These are phyloP conservation scores for Drosophila seguyi DNA, from an alignment of 1,140 invertebrate genomes.

Conservation along the genomic window DNA sequence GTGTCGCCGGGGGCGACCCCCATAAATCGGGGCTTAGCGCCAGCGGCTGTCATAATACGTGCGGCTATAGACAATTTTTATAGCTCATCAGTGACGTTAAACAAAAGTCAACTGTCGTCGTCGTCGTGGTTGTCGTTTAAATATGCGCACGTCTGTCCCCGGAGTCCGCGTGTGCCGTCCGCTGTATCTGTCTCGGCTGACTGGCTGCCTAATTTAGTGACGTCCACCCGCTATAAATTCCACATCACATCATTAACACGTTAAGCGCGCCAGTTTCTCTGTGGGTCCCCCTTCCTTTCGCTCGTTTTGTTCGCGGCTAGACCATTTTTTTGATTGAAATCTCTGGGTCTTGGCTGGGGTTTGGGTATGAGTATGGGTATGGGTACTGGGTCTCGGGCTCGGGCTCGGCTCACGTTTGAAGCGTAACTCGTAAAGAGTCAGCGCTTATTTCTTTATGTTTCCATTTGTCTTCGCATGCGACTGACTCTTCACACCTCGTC, in stretches of 20 bases:
- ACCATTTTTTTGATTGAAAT: constrained; percentile 78
- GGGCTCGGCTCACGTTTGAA: constrained; percentile 60
- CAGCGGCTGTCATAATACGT: constrained; percentile 70
- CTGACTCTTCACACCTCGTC: constrained; percentile 69
- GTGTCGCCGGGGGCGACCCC: constrained; percentile 42
- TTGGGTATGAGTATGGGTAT: constrained; percentile 18
- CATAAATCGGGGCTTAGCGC: constrained; percentile 74
- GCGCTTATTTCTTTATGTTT: constrained; percentile 67
- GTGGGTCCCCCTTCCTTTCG: neutral
- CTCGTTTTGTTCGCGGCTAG: constrained; percentile 44
- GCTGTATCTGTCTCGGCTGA: constrained; percentile 23
- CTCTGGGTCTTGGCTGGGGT: constrained; percentile 38
- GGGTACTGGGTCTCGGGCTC: constrained; percentile 9
- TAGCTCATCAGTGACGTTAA: constrained; percentile 75
- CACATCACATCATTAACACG: constrained; percentile 79
- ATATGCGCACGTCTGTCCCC: constrained; percentile 52
- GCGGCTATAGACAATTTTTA: constrained; percentile 70
- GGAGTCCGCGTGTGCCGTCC: constrained; percentile 2
- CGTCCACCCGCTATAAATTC: constrained; percentile 80
- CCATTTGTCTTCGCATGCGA: constrained; percentile 42
- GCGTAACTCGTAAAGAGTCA: constrained; percentile 61
- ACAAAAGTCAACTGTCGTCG: constrained; percentile 51
- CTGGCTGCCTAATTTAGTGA: constrained; percentile 70
- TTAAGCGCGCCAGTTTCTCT: constrained; percentile 60
- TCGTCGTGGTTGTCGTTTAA: constrained; percentile 41